Conservation (phyloP, 2,888 invertebrate species). For the Tubulanus polymorphus region DNA sequence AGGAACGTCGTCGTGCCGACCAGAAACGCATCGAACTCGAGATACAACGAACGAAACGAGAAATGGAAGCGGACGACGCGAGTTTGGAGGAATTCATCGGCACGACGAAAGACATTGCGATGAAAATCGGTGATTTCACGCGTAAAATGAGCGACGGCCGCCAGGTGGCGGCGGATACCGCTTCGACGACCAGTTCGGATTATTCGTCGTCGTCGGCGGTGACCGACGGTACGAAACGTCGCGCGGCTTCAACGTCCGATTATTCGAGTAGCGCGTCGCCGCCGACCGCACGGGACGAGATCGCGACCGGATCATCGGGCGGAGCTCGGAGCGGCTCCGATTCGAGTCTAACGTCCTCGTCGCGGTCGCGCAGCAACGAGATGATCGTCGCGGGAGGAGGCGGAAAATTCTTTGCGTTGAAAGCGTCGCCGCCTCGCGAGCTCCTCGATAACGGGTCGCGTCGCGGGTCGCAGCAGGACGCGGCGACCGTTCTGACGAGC, state of each 20-base stretch:
- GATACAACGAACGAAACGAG: slow-evolving; percentile 34
- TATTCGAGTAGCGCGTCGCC: slow-evolving; percentile 15
- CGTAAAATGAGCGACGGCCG: background rate
- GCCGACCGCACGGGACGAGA: no score
- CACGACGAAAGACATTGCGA: background rate
- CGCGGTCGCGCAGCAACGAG: no score
- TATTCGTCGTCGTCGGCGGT: slow-evolving; percentile 19
- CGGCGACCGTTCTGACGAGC: no score
- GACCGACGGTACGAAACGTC: background rate
- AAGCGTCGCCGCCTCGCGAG: no score
- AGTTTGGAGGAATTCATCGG: slow-evolving; percentile 39
- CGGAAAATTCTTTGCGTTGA: slow-evolving; percentile 1
- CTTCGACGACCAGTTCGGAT: slow-evolving; percentile 22
- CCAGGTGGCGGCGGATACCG: slow-evolving; percentile 10
- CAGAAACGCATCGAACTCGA: slow-evolving; percentile 38
- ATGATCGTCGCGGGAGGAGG: no score
- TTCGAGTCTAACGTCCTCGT: no score
- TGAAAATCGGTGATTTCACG: slow-evolving; percentile 6
- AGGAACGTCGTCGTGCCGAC: slow-evolving; percentile 33
- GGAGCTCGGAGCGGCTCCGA: no score
- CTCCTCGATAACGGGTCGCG: no score
- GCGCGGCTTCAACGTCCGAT: slow-evolving; percentile 8
- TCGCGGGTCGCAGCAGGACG: no score
- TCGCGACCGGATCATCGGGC: no score
- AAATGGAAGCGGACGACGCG: slow-evolving; percentile 38